Conservation (phyloP, 2,888 invertebrate species). For the Lochmaea capreae region DNA sequence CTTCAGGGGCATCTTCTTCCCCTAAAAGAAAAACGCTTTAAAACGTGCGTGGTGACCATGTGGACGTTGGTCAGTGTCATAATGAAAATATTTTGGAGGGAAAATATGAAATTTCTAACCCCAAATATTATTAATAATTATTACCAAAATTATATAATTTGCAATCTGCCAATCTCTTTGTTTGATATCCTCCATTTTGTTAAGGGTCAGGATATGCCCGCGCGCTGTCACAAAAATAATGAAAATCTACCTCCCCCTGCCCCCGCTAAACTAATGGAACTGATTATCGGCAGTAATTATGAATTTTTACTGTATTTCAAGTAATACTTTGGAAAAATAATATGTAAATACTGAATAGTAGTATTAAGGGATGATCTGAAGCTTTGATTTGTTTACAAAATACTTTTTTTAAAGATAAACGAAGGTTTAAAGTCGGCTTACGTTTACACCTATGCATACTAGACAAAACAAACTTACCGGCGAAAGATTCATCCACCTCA, state of each 20-base stretch:
- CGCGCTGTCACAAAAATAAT: slow-evolving; percentile 70
- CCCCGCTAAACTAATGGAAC: slow-evolving; percentile 58
- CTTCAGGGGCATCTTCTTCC: slow-evolving; percentile 79
- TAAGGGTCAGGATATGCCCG: slow-evolving; percentile 80
- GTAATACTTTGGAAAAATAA: neutral
- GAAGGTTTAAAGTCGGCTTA: slow-evolving; percentile 59
- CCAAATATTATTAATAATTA: slow-evolving; percentile 49
- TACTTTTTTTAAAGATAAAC: slow-evolving; percentile 40
- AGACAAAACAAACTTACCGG: slow-evolving; percentile 76
- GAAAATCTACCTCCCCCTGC: slow-evolving; percentile 64
- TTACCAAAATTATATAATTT: slow-evolving; percentile 60
- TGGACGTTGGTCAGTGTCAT: slow-evolving; percentile 61
- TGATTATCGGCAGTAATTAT: slow-evolving; percentile 61
- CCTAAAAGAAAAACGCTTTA: slow-evolving; percentile 58
- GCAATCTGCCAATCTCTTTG: slow-evolving; percentile 78
- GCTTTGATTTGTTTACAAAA: slow-evolving; percentile 25
- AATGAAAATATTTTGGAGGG: slow-evolving; percentile 57
- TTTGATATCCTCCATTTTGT: slow-evolving; percentile 84
- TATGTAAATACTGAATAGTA: neutral
- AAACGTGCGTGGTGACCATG: slow-evolving; percentile 53
- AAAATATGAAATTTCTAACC: slow-evolving; percentile 63
- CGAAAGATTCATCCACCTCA: slow-evolving; percentile 87
- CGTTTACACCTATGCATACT: slow-evolving; percentile 57
- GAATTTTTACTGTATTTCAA: slow-evolving; percentile 46
- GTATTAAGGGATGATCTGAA: neutral